Conservation (phyloP, 2,113 vertebrate species). For the Etheostoma spectabile region DNA sequence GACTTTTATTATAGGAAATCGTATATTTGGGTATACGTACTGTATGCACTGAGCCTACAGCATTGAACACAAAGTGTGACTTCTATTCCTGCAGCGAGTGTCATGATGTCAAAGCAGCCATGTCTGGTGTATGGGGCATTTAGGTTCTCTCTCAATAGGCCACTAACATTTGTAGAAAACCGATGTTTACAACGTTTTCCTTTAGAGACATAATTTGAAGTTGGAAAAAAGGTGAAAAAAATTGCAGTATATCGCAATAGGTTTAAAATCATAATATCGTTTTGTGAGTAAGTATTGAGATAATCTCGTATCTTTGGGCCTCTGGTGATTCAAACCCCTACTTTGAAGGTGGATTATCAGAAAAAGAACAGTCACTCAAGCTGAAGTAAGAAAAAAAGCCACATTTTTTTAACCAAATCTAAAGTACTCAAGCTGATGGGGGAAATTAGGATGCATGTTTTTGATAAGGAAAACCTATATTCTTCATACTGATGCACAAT, state of each 20-base stretch:
- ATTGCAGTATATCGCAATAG: too few relatives aligned
- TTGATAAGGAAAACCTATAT: background rate
- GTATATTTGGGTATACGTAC: background rate
- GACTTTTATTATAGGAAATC: background rate
- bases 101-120: background rate
- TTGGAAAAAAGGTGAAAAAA: too few relatives aligned
- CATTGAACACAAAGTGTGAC: background rate
- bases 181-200: too few relatives aligned
- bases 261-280: too few relatives aligned
- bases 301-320: too few relatives aligned
- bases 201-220: too few relatives aligned
- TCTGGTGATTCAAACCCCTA: too few relatives aligned
- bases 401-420: background rate
- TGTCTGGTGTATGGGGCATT: background rate
- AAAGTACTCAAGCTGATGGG: background rate
- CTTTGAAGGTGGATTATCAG: too few relatives aligned
- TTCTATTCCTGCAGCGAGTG: background rate
- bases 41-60: background rate
- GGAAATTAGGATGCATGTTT: background rate
- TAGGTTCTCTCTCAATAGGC: background rate
- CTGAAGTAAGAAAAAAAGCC: background rate
- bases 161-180: background rate
- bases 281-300: too few relatives aligned
- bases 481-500: background rate
- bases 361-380: background rate